Conservation (phyloP, 2,888 invertebrate species). For the Pogonocherus hispidulus region DNA sequence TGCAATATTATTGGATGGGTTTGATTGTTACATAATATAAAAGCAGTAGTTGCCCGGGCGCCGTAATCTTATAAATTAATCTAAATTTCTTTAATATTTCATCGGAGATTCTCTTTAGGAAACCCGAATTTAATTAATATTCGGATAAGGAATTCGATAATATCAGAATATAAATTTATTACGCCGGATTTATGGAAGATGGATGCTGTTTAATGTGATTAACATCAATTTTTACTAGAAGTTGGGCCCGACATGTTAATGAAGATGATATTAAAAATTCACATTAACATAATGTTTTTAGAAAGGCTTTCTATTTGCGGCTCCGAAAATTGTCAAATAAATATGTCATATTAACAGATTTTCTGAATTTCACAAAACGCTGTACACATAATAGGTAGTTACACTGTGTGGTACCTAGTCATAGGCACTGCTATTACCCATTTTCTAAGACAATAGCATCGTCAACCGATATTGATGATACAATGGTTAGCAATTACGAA, state of each 20-base stretch:
- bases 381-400: too few species aligned
- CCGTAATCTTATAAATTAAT: conserved; percentile 31
- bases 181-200: conserved; percentile 29
- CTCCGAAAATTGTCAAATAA: too few species aligned
- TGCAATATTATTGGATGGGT: conserved; percentile 19
- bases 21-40: conserved; percentile 21
- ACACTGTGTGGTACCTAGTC: too few species aligned
- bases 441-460: too few species aligned
- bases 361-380: too few species aligned
- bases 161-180: conserved; percentile 32
- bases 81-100: conserved; percentile 35
- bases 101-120: conserved; percentile 25
- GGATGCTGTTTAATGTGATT: conserved; percentile 23
- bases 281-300: background rate
- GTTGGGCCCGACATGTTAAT: background rate
- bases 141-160: conserved; percentile 31
- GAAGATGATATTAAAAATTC: conserved; percentile 13
- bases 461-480: too few species aligned
- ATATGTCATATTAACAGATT: too few species aligned
- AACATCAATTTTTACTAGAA: conserved; percentile 19
- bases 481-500: too few species aligned
- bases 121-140: conserved; percentile 35
- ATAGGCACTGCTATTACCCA: too few species aligned
- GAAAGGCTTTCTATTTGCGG: background rate
- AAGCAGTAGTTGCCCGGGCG: conserved; percentile 21